A percentile compares a stretch with the other conserved stretches of the same genome.
Evolutionary conservation across 2,888 invertebrate species (phyloP).

Genomic region (Mesorhabditis sp.): DNA sequence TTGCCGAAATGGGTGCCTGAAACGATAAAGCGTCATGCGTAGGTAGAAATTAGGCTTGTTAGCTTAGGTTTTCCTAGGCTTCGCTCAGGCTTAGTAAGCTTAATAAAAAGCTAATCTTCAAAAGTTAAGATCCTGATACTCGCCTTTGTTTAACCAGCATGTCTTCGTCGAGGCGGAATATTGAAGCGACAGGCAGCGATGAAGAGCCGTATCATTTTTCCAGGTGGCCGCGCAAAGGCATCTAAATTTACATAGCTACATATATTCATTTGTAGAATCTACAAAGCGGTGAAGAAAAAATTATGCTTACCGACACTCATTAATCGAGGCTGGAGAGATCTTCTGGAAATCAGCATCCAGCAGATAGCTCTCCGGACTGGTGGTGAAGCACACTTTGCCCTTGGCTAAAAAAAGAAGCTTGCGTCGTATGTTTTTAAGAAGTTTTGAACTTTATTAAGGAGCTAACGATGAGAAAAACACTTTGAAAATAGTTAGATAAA

Average conservation of each 20-base stretch:
- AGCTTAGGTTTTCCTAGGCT: neutral
- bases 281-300: no score
- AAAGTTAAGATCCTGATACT: neutral
- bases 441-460: no score
- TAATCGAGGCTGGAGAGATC: slow-evolving; percentile 33
- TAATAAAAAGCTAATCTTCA: neutral
- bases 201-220: slow-evolving; percentile 13
- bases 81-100: neutral
- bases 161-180: slow-evolving; percentile 31
- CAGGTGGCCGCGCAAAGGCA: slow-evolving; percentile 39
- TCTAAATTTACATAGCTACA: slow-evolving; percentile 14
- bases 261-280: neutral
- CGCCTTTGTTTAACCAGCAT: slow-evolving; percentile 41
- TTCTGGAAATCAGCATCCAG: slow-evolving; percentile 40
- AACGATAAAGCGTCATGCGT: slow-evolving; percentile 12
- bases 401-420: slow-evolving; percentile 18
- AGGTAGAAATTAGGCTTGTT: neutral
- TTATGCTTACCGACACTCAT: slow-evolving; percentile 40
- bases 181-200: slow-evolving; percentile 40
- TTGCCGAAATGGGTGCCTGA: slow-evolving; percentile 24
- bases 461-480: no score
- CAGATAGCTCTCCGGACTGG: slow-evolving; percentile 39
- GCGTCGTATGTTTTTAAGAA: no score
- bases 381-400: slow-evolving; percentile 43
- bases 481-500: no score